These are phyloP conservation scores for Nezara viridula DNA, from an alignment of 2,888 invertebrate species.

Conservation along the genomic window DNA sequence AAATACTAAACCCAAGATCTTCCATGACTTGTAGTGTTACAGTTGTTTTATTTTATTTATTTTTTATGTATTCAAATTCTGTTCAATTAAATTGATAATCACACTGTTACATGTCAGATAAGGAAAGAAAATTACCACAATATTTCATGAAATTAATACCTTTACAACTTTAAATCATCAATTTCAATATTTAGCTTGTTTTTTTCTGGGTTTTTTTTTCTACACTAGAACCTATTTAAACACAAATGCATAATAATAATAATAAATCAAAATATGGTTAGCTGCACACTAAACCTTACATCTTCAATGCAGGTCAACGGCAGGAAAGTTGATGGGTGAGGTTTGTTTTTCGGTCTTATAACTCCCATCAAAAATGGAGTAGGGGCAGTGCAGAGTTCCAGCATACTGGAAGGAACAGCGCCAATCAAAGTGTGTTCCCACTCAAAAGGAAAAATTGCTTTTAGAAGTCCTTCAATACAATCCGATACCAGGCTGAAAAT, in stretches of 20 bases:
- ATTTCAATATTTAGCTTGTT: too few species aligned
- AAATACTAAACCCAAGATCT: too few species aligned
- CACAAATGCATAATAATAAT: not conserved
- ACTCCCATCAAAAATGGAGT: slow-evolving; percentile 84
- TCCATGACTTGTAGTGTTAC: too few species aligned
- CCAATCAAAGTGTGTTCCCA: slow-evolving; percentile 90
- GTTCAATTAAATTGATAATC: too few species aligned
- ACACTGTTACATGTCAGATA: too few species aligned
- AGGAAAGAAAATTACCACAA: too few species aligned
- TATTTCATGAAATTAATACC: too few species aligned
- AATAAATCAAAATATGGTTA: not conserved
- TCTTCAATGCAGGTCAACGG: slow-evolving; percentile 71
- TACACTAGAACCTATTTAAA: too few species aligned
- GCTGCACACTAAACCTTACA: slow-evolving; percentile 68
- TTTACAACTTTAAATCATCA: too few species aligned
- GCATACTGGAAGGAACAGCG: slow-evolving; percentile 77
- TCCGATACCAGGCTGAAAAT: slow-evolving; percentile 77
- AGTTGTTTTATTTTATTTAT: too few species aligned
- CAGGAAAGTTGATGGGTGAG: slow-evolving; percentile 63
- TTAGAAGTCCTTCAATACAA: slow-evolving; percentile 82
- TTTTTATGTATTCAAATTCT: too few species aligned
- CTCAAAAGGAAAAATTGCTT: slow-evolving; percentile 83
- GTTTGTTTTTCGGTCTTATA: slow-evolving; percentile 69
- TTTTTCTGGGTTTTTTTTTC: too few species aligned
- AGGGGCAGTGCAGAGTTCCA: slow-evolving; percentile 79